These are phyloP conservation scores for Bujurquina vittata DNA, from an alignment of 2,113 vertebrate genomes.

Conservation along the genomic window DNA sequence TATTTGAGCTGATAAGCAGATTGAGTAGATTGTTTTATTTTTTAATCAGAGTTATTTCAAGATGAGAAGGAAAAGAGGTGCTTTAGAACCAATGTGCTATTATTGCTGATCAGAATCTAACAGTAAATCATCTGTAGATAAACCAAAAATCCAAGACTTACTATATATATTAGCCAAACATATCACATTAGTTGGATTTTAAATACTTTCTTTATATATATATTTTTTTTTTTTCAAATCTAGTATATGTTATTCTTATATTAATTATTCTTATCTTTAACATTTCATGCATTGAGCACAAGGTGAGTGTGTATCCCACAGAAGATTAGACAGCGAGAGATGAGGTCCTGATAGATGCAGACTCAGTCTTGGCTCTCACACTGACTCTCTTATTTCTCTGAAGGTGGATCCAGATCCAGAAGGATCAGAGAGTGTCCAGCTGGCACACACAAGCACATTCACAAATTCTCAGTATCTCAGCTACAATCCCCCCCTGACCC, in stretches of 20 bases:
- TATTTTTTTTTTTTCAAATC: neutral
- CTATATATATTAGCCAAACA: neutral
- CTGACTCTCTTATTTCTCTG: conserved; percentile 44
- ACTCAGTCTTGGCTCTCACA: conserved; percentile 38
- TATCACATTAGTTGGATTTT: neutral
- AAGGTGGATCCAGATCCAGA: conserved; percentile 11
- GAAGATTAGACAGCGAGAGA: conserved; percentile 19
- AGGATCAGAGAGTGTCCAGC: conserved; percentile 25
- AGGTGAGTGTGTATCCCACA: conserved; percentile 30
- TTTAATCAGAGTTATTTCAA: neutral
- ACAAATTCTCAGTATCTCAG: conserved; percentile 18
- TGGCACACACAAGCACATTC: conserved; percentile 23
- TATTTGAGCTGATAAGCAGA: neutral
- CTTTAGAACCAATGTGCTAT: neutral
- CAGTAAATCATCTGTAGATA: neutral
- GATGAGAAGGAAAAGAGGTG: neutral
- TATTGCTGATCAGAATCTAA: neutral
- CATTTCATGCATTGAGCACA: neutral
- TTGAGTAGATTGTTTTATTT: neutral
- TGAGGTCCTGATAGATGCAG: conserved; percentile 49
- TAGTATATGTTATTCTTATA: neutral
- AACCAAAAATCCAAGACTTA: neutral
- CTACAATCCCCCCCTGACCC: conserved; percentile 24
- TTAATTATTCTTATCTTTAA: neutral
- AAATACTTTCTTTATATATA: too few species aligned